Evolutionary conservation across 1,140 invertebrate genomes (phyloP).

Genomic region (Drosophila setifemur): DNA sequence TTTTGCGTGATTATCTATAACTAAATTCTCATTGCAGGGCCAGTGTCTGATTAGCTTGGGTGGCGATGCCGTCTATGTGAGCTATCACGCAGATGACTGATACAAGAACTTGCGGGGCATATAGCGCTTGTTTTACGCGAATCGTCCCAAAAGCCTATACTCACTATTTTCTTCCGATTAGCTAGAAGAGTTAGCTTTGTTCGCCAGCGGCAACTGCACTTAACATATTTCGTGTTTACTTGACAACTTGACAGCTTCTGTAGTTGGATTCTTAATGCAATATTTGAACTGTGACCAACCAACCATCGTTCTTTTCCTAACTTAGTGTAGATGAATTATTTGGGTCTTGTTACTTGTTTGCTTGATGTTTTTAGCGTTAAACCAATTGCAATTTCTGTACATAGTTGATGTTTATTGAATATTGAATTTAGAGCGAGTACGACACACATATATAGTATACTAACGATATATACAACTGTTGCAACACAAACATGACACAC

Average conservation of each 20-base stretch:
- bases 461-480: conserved; percentile 32
- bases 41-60: conserved; percentile 97
- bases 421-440: conserved; percentile 59
- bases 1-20: no score
- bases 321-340: conserved; percentile 50
- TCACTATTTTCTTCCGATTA: conserved; percentile 34
- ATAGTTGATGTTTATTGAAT: conserved; percentile 72
- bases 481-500: conserved; percentile 28
- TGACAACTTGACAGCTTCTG: conserved; percentile 10
- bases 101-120: conserved; percentile 71
- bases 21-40: conserved; percentile 85
- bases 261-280: conserved; percentile 60
- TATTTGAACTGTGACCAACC: conserved; percentile 63
- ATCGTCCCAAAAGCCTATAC: conserved; percentile 74
- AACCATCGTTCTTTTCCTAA: conserved; percentile 32
- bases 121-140: conserved; percentile 74
- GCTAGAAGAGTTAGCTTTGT: conserved; percentile 29
- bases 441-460: conserved; percentile 15
- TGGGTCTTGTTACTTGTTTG: conserved; percentile 66
- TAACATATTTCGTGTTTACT: conserved; percentile 8
- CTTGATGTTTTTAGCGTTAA: conserved; percentile 54
- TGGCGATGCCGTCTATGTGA: conserved; percentile 93
- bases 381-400: conserved; percentile 57
- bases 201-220: conserved; percentile 11
- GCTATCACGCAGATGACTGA: conserved; percentile 78